Evolutionary conservation across 2,113 vertebrate genomes (phyloP), one percentile per base, ranked within the genome.

Genomic region (Cottus gobio): DNA sequence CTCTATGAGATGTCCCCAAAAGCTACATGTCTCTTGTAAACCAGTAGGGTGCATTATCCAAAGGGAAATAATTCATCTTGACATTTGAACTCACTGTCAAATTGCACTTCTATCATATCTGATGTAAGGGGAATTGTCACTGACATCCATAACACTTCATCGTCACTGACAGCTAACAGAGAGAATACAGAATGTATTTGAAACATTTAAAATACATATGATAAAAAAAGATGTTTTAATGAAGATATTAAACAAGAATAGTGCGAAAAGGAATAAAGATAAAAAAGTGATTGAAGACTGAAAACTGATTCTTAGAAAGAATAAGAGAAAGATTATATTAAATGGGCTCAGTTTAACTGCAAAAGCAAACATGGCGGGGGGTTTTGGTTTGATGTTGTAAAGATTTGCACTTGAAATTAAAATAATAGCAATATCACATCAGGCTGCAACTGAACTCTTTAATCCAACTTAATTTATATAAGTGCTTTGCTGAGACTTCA

Each of bases 1-100:
- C 57, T 62, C 64, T 36, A 42, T 50, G 66, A 72, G 52, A 57
- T 71, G 36, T 70, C 58, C 76, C 71, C 44, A 42, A 31, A 82
- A 75, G 56, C 67, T 37, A 48, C 48, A 15, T 5, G 26, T 63
- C 13, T 61, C 30, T 75, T 58, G 20, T 65, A 42, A 65, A 79
- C 61, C 67, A 77, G 52, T 18, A 6, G 48, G 13, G 26, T 31
- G 15, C 52, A 36, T 62, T 18, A 52, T 52, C 26, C 39, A 1
- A 28, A 71, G 3, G 48, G 62, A 72, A 71, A 71, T 61, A 24
- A 36, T 13, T 42, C 31, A 18, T 62, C 75, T 34, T 67, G 28
- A 71, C 44, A 71, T 69, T 80, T 83, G 64, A 80, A 74, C 62
- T 76, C 16, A 6, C 56, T 81, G 52, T 78, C 65, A 63, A 61